Percentiles rank a stretch among this genome's conserved stretches.
phyloP scores from a whole-genome alignment of 1,140 invertebrate genomes.

The Drosophila insularis region DNA sequence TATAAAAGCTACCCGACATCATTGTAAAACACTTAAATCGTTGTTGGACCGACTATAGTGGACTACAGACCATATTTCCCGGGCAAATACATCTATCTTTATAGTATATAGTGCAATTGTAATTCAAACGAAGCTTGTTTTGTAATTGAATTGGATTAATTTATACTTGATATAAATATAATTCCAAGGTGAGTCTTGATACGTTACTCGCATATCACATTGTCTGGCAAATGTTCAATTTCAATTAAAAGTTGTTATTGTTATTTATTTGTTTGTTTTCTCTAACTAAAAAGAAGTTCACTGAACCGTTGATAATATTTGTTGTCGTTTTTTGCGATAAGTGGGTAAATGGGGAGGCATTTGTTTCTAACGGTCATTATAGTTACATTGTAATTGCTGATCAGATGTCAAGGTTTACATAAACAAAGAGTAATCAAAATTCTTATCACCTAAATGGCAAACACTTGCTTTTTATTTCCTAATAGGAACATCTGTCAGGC shows the following conservation, averaged over 20 bases:
- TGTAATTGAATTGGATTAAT: constrained; percentile 2
- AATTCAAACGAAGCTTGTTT: constrained; percentile 5
- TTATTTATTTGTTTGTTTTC: constrained; percentile 5
- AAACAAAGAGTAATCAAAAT: constrained; percentile 20
- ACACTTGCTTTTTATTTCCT: constrained; percentile 8
- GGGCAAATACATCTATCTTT: constrained; percentile 23
- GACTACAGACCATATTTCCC: constrained; percentile 15
- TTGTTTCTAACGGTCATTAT: constrained; percentile 1
- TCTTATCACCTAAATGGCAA: constrained; percentile 21
- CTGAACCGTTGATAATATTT: constrained; percentile 30
- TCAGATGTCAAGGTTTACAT: constrained; percentile 34
- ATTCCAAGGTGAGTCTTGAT: constrained; percentile 58
- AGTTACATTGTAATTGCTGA: constrained; percentile 10
- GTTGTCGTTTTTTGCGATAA: constrained; percentile 11
- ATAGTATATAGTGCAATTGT: neutral
- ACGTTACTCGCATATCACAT: constrained; percentile 1
- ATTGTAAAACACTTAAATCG: constrained; percentile 65
- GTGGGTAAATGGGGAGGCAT: neutral
- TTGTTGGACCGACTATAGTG: constrained; percentile 22
- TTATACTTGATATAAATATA: constrained; percentile 41
- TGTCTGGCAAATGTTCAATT: neutral
- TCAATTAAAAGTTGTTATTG: neutral
- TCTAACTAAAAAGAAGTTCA: constrained; percentile 30
- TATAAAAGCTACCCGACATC: constrained; percentile 54
- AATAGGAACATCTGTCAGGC: neutral